These are phyloP conservation scores for Luperina nickerlii DNA, from an alignment of 2,888 invertebrate genomes.

Conservation along the genomic window DNA sequence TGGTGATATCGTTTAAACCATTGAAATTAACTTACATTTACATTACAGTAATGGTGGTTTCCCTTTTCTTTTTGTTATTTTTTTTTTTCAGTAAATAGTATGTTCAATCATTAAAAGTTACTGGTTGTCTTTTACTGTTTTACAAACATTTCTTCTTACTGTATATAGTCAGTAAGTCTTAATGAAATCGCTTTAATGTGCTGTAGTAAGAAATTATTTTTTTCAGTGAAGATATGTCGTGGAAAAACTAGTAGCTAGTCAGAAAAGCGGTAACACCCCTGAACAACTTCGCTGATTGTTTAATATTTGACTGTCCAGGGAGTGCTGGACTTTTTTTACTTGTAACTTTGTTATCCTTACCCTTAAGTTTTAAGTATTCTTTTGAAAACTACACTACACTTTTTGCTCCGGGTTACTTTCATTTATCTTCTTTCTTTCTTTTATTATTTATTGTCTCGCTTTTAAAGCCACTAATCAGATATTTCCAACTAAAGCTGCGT, in stretches of 20 bases:
- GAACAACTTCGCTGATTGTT: neutral
- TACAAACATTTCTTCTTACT: too few relatives aligned
- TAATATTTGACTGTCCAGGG: slow-evolving; percentile 7
- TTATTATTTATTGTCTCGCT: neutral
- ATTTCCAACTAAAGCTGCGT: neutral
- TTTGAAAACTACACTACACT: neutral
- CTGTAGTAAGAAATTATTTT: too few relatives aligned
- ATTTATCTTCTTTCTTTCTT: slow-evolving; percentile 7
- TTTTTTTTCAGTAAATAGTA: too few relatives aligned
- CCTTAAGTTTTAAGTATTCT: neutral
- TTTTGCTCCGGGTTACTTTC: neutral
- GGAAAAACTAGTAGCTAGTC: neutral
- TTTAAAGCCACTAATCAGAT: neutral
- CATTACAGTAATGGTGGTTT: too few relatives aligned
- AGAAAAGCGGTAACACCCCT: neutral
- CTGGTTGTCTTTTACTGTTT: too few relatives aligned
- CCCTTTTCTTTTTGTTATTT: too few relatives aligned
- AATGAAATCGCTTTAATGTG: too few relatives aligned
- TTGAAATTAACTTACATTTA: too few relatives aligned
- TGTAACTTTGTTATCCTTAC: neutral
- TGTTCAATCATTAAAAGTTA: too few relatives aligned
- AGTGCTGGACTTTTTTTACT: slow-evolving; percentile 4
- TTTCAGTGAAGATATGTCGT: too few relatives aligned
- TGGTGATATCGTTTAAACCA: too few relatives aligned
- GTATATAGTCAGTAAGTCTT: too few relatives aligned